phyloP scores from a whole-genome alignment of 2,113 vertebrate species.

The Struthio camelus region DNA sequence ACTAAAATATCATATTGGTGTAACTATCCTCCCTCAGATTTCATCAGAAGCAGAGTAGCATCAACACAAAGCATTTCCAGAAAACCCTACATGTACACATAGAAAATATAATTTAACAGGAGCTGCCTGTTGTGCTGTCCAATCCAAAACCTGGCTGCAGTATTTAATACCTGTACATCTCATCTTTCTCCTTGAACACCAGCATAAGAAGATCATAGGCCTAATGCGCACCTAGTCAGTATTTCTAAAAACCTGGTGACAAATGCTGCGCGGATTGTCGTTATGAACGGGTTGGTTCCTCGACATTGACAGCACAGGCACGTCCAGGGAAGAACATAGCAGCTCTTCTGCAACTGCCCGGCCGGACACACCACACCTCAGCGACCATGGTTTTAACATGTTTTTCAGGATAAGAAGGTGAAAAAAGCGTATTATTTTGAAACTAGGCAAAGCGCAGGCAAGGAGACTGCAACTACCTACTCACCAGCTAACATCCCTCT shows the following conservation, averaged over 20 bases:
- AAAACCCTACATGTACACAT: fast-evolving
- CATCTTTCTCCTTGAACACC: background rate
- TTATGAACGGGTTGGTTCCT: fast-evolving
- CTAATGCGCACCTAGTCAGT: fast-evolving
- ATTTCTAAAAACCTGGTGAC: fast-evolving
- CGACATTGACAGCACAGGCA: fast-evolving
- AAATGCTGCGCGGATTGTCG: fast-evolving
- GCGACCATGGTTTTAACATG: fast-evolving
- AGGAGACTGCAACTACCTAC: too few relatives aligned
- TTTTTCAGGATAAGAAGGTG: background rate
- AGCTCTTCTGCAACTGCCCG: background rate
- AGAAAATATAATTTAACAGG: background rate
- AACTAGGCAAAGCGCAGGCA: background rate
- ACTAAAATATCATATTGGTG: background rate
- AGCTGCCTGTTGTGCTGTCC: background rate
- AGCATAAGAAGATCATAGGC: fast-evolving
- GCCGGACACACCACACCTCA: background rate
- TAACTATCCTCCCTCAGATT: background rate
- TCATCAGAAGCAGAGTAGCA: background rate
- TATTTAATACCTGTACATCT: too few relatives aligned
- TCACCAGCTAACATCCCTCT: background rate
- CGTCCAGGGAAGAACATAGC: background rate
- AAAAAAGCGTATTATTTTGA: background rate
- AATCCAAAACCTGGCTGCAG: fast-evolving
- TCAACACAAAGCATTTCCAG: background rate